Percentiles rank a stretch among this genome's conserved stretches.
Evolutionary conservation across 37 sponge, comb jelly and placozoan species (phyloP).

Genomic region (Hexactinellida sp.): DNA sequence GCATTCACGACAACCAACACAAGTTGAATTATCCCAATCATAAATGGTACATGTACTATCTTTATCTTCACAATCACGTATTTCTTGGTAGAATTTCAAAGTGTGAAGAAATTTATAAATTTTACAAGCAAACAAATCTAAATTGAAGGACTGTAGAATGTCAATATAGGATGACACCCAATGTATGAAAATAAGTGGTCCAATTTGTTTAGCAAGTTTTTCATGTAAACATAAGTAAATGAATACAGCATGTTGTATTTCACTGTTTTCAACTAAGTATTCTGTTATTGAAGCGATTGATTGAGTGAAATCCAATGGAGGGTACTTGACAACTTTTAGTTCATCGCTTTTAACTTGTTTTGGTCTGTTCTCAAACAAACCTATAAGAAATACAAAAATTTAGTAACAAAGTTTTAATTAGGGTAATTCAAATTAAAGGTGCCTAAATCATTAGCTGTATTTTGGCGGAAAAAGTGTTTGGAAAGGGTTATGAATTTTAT

Average conservation of each 20-base stretch:
- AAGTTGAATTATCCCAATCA: neutral
- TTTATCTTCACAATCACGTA: neutral
- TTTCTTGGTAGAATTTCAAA: neutral
- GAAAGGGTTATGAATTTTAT: too few relatives aligned
- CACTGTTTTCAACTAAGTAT: neutral
- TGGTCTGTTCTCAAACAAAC: neutral
- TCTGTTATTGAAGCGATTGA: neutral
- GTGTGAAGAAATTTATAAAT: neutral
- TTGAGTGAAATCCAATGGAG: neutral
- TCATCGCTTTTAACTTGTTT: neutral
- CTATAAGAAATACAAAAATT: too few relatives aligned
- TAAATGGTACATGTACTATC: neutral
- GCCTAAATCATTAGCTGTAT: too few relatives aligned
- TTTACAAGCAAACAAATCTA: neutral
- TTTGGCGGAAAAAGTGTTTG: too few relatives aligned
- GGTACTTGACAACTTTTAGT: neutral
- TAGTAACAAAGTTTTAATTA: too few relatives aligned
- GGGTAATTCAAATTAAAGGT: too few relatives aligned
- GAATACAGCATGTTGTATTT: neutral
- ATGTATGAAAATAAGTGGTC: neutral
- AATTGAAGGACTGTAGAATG: neutral
- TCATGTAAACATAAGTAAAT: neutral
- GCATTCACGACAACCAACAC: neutral
- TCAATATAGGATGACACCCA: constrained; percentile 10
- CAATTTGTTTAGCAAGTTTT: neutral